Percentiles rank a stretch among this genome's conserved stretches.
These are phyloP conservation scores for Scaptomyza polygonia DNA, from an alignment of 2,888 invertebrate genomes.

Conservation along the genomic window DNA sequence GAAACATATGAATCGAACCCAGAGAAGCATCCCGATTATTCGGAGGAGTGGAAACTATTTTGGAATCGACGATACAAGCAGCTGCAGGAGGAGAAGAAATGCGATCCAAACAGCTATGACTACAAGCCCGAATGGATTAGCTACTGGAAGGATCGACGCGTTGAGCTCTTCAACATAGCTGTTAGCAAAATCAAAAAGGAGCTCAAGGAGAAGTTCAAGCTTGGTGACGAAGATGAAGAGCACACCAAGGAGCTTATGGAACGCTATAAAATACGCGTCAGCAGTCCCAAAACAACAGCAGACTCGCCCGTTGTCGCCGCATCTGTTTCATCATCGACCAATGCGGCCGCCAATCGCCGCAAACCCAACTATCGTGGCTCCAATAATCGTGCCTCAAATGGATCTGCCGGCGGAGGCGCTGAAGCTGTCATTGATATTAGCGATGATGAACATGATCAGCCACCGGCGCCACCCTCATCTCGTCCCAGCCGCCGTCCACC, in stretches of 20 bases:
- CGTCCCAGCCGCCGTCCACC: slow-evolving; percentile 45
- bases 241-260: slow-evolving; percentile 82
- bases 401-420: not conserved
- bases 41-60: slow-evolving; percentile 95
- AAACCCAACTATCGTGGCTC: slow-evolving; percentile 49
- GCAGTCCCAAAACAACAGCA: slow-evolving; percentile 37
- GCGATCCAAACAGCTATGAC: slow-evolving; percentile 91
- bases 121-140: slow-evolving; percentile 95
- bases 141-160: slow-evolving; percentile 93
- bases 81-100: slow-evolving; percentile 87
- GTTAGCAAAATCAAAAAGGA: slow-evolving; percentile 88
- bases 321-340: not conserved
- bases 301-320: not conserved
- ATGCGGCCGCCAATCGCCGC: slow-evolving; percentile 32
- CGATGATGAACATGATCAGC: slow-evolving; percentile 74
- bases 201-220: slow-evolving; percentile 87
- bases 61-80: slow-evolving; percentile 94
- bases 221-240: slow-evolving; percentile 85
- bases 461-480: slow-evolving; percentile 18
- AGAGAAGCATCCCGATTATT: slow-evolving; percentile 94
- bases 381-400: slow-evolving; percentile 29
- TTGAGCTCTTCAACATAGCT: slow-evolving; percentile 90
- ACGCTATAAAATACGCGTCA: slow-evolving; percentile 81
- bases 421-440: slow-evolving; percentile 81
- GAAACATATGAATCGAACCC: slow-evolving; percentile 93